Conservation (phyloP, 2,888 invertebrate species). For the Nesidiocoris tenuis region DNA sequence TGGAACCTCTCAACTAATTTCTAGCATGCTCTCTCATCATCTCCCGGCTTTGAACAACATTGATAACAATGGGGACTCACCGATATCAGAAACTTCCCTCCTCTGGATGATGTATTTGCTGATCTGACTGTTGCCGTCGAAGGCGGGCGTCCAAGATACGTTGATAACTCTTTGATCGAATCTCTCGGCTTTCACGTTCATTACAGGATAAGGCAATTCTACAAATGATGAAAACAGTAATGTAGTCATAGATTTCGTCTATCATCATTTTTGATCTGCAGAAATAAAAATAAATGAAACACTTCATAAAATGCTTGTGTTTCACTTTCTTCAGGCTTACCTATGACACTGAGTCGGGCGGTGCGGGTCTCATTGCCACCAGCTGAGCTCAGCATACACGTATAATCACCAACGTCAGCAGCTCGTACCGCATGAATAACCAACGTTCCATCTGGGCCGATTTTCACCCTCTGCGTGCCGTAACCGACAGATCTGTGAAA, state of each 20-base stretch:
- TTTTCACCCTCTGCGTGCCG: constrained; percentile 69
- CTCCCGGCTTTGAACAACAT: no score
- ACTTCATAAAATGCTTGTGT: no score
- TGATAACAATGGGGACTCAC: no score
- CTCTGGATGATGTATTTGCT: constrained; percentile 89
- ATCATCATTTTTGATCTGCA: no score
- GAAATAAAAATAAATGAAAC: no score
- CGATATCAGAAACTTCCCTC: constrained; percentile 82
- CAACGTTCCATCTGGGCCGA: constrained; percentile 78
- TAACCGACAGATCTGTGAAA: constrained; percentile 60
- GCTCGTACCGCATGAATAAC: constrained; percentile 86
- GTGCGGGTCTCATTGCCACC: constrained; percentile 91
- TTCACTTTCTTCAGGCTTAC: no score
- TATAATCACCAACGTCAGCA: constrained; percentile 90
- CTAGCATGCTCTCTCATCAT: no score
- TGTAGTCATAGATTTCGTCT: neutral
- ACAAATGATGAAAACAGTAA: no score
- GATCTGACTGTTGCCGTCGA: constrained; percentile 95
- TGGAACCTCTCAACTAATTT: no score
- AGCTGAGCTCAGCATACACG: constrained; percentile 83
- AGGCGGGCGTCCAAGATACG: constrained; percentile 92
- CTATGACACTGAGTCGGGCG: constrained; percentile 79
- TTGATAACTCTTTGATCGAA: constrained; percentile 74
- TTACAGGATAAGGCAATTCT: constrained; percentile 92
- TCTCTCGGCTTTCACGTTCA: constrained; percentile 75